These are phyloP conservation scores for Theristicus caerulescens DNA, from an alignment of 2,113 vertebrate genomes.

Conservation along the genomic window DNA sequence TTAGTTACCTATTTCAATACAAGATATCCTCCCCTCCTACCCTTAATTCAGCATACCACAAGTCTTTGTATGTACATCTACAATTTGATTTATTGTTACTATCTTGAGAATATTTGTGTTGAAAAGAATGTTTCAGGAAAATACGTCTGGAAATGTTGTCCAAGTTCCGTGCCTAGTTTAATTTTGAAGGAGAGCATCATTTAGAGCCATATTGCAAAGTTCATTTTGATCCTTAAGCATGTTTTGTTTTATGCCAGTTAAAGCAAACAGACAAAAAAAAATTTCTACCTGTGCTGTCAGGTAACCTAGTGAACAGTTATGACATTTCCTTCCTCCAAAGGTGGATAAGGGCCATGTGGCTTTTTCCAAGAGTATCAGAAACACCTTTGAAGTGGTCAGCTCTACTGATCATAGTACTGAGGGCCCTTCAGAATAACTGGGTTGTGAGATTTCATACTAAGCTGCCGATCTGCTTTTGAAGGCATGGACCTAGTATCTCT, in stretches of 20 bases:
- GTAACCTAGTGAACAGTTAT: not conserved
- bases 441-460: not conserved
- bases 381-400: not conserved
- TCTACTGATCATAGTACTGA: not conserved
- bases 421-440: not conserved
- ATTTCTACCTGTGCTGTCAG: not conserved
- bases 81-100: not conserved
- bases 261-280: not conserved
- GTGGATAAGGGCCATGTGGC: fast-evolving
- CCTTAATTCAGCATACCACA: not conserved
- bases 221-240: not conserved
- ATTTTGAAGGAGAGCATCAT: not conserved
- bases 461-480: not conserved
- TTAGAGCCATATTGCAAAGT: not conserved
- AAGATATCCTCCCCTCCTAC: not conserved
- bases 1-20: not conserved
- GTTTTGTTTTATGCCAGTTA: not conserved
- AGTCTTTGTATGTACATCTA: not conserved
- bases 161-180: not conserved
- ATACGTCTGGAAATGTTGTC: not conserved
- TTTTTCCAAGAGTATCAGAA: not conserved
- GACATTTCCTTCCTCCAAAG: not conserved
- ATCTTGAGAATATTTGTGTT: not conserved
- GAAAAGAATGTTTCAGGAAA: not conserved
- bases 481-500: fast-evolving